A percentile compares a stretch with the other conserved stretches of the same genome.
These are phyloP conservation scores for Bellardia bayeri DNA, from an alignment of 2,888 invertebrate genomes.

Conservation along the genomic window DNA sequence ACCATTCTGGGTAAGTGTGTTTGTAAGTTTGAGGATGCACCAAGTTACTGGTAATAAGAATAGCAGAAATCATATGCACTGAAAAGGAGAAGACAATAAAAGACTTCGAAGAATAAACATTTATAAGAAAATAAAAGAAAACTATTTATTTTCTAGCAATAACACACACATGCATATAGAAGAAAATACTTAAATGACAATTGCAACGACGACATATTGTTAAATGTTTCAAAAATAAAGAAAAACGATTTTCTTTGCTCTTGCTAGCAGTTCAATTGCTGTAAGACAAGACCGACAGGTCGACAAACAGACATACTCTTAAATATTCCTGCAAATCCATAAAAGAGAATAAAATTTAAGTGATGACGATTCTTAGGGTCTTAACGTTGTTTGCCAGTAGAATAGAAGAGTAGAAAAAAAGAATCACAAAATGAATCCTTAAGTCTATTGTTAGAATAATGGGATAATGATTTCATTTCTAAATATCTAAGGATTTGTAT, in stretches of 20 bases:
- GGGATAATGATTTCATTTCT: slow-evolving; percentile 55
- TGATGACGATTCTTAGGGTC: slow-evolving; percentile 49
- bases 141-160: background rate
- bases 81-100: slow-evolving; percentile 62
- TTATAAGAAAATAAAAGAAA: slow-evolving; percentile 11
- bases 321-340: slow-evolving; percentile 42
- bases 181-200: slow-evolving; percentile 63
- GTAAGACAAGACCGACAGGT: background rate
- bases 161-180: background rate
- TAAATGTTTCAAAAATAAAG: slow-evolving; percentile 55
- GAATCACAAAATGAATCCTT: slow-evolving; percentile 29
- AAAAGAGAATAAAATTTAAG: slow-evolving; percentile 48
- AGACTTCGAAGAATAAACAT: slow-evolving; percentile 48
- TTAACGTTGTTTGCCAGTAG: slow-evolving; percentile 33
- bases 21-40: background rate
- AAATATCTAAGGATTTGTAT: slow-evolving; percentile 3
- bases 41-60: background rate
- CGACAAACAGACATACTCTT: background rate
- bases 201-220: slow-evolving; percentile 68
- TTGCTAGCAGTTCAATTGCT: slow-evolving; percentile 45
- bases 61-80: background rate
- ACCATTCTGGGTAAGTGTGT: background rate
- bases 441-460: slow-evolving; percentile 60
- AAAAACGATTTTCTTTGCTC: slow-evolving; percentile 17
- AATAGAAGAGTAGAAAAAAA: background rate